Percentiles rank a stretch among this genome's conserved stretches.
phyloP scores from a whole-genome alignment of 2,113 vertebrate genomes.

The Dipodomys merriami region DNA sequence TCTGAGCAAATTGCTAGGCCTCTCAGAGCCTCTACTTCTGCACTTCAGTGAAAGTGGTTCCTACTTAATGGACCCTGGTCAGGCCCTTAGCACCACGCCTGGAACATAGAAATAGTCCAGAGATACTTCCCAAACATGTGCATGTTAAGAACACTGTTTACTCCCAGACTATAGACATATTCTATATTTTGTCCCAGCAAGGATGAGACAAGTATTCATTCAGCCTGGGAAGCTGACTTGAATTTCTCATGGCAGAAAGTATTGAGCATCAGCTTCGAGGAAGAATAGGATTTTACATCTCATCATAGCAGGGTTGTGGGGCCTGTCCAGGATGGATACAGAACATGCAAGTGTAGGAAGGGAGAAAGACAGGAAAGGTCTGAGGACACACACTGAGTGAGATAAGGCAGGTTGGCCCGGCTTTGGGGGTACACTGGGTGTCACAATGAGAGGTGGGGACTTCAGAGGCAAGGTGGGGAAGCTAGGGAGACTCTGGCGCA shows the following conservation, averaged over 20 bases:
- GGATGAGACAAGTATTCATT: not conserved
- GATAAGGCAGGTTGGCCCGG: not conserved
- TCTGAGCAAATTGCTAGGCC: not conserved
- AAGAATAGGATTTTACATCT: not conserved
- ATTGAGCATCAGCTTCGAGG: not conserved
- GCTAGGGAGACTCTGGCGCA: not conserved
- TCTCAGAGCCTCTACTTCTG: not conserved
- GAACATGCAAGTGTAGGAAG: not conserved
- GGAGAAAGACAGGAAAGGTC: too few relatives aligned
- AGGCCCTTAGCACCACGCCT: not conserved
- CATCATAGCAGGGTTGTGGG: not conserved
- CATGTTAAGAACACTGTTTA: not conserved
- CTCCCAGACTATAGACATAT: not conserved
- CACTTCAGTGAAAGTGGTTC: not conserved
- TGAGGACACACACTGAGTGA: not conserved
- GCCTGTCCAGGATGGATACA: not conserved
- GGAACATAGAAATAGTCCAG: not conserved
- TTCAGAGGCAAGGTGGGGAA: not conserved
- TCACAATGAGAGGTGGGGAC: not conserved
- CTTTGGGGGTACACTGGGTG: not conserved
- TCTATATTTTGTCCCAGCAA: not conserved
- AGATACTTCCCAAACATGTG: not conserved
- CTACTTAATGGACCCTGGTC: not conserved
- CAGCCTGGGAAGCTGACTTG: not conserved
- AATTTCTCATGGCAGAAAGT: not conserved